Conservation (phyloP, 2,113 vertebrate genomes). For the Ursus arctos region DNA sequence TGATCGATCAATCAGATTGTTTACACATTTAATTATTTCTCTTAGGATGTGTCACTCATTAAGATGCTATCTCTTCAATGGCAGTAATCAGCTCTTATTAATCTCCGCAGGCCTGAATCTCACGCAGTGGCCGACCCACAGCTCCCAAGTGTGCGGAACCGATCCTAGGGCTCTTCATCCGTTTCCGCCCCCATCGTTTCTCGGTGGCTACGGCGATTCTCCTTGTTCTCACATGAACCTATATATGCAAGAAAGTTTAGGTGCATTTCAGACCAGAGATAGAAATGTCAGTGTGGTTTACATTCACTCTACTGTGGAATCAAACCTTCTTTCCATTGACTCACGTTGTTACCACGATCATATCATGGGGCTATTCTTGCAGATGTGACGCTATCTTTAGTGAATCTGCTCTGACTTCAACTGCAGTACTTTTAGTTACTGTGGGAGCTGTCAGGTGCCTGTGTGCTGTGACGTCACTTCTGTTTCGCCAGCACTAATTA, state of each 20-base stretch:
- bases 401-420: background rate
- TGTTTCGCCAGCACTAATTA: background rate
- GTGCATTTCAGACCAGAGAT: background rate
- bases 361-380: background rate
- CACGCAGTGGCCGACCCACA: accelerated
- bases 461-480: background rate
- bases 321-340: background rate
- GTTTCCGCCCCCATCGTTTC: background rate
- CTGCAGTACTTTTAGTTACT: background rate
- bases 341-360: accelerated
- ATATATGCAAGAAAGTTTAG: accelerated
- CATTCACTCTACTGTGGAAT: accelerated
- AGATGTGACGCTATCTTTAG: background rate
- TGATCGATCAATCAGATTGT: accelerated
- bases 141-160: accelerated
- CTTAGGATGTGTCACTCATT: background rate
- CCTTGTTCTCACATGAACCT: background rate
- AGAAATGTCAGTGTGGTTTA: accelerated
- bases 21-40: background rate
- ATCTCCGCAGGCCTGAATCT: accelerated
- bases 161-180: background rate
- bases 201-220: background rate
- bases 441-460: background rate
- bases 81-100: background rate
- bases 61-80: accelerated